These are phyloP conservation scores for Campaea margaritaria DNA, from an alignment of 2,888 invertebrate species.

Conservation along the genomic window DNA sequence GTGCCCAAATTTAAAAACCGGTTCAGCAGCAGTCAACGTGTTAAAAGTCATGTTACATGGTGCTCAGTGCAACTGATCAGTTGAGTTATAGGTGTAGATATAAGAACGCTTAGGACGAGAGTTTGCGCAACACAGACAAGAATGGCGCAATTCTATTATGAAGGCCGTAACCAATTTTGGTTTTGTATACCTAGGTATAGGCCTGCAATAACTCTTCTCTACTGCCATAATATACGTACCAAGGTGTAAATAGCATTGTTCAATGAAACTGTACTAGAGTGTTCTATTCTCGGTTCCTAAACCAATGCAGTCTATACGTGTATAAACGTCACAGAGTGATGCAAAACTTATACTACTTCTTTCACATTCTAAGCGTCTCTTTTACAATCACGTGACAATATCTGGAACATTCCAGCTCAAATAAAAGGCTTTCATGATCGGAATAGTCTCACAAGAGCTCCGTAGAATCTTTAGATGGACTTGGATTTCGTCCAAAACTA, in stretches of 20 bases:
- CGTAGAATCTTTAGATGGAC: constrained; percentile 53
- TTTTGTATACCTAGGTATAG: no score
- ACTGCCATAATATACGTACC: not conserved
- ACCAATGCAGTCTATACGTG: not conserved
- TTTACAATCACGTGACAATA: constrained; percentile 32
- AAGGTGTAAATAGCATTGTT: not conserved
- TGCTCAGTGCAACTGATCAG: no score
- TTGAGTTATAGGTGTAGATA: no score
- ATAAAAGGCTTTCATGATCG: constrained; percentile 61
- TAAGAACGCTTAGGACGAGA: no score
- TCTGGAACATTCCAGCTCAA: constrained; percentile 41
- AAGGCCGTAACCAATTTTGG: no score
- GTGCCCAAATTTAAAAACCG: no score
- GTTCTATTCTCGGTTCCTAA: not conserved
- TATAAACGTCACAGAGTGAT: constrained; percentile 6
- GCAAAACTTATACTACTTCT: constrained; percentile 14
- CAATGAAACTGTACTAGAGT: not conserved
- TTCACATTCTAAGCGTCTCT: constrained; percentile 25
- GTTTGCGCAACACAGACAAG: no score
- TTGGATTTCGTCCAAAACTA: constrained; percentile 73
- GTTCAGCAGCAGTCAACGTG: no score
- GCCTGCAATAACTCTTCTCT: no score
- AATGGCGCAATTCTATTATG: no score
- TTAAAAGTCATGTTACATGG: no score
- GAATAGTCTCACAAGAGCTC: constrained; percentile 54